Percentiles rank a stretch among this genome's conserved stretches.
These are phyloP conservation scores for Amphibalanus amphitrite DNA, from an alignment of 1,140 invertebrate genomes.

Conservation along the genomic window DNA sequence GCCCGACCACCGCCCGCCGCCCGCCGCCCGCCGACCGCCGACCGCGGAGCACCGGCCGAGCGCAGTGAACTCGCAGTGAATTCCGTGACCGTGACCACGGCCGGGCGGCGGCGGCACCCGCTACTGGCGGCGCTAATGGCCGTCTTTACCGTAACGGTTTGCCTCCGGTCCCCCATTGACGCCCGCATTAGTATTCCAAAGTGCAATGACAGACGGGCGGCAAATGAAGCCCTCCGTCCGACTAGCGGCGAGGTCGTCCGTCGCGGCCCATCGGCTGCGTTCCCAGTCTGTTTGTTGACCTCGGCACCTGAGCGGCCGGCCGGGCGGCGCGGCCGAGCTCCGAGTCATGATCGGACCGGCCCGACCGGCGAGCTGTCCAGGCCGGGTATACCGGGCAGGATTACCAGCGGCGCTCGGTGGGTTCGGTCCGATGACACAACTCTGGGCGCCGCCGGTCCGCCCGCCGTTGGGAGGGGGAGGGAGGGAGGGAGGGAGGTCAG, in stretches of 20 bases:
- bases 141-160: not conserved
- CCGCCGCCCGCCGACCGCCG: no score
- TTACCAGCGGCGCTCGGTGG: no score
- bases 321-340: not conserved
- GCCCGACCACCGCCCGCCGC: not conserved
- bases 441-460: no score
- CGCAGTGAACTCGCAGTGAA: not conserved
- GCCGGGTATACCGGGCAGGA: no score
- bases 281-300: not conserved
- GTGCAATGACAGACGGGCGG: not conserved
- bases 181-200: not conserved
- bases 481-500: no score
- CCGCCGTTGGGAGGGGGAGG: no score
- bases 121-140: not conserved
- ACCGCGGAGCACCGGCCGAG: no score
- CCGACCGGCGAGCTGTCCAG: no score
- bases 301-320: not conserved
- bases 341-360: not conserved
- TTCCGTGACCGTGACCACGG: not conserved
- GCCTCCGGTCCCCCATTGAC: not conserved
- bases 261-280: not conserved
- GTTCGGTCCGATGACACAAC: no score
- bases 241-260: not conserved
- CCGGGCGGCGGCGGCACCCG: no score
- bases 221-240: not conserved